Conservation (phyloP, 2,113 vertebrate species). For the Chloroceryle aenea region DNA sequence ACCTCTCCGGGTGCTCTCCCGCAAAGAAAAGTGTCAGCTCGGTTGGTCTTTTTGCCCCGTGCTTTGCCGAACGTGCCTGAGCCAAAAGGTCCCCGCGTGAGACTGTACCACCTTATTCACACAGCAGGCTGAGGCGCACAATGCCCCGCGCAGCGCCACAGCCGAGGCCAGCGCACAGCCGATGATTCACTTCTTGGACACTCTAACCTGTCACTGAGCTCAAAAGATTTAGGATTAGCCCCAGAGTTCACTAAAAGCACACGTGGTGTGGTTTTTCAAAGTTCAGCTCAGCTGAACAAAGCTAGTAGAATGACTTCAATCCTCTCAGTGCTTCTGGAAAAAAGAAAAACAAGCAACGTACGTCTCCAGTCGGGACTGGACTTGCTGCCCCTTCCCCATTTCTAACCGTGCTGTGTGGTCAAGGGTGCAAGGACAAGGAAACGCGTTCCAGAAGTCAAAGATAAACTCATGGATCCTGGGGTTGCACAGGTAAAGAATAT, state of each 20-base stretch:
- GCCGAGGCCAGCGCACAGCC: background rate
- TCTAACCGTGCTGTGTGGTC: background rate
- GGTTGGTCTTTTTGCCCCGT: background rate
- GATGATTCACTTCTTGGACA: constrained; percentile 23
- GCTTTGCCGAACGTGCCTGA: background rate
- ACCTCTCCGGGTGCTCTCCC: background rate
- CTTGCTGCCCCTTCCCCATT: background rate
- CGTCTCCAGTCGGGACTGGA: background rate
- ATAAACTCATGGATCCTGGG: background rate
- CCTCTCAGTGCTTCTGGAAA: background rate
- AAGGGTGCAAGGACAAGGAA: background rate
- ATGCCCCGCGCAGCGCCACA: background rate
- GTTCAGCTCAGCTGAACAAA: constrained; percentile 49
- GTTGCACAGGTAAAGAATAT: background rate
- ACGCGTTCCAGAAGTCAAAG: constrained; percentile 9
- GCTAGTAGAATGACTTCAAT: constrained; percentile 19
- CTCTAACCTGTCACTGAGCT: constrained; percentile 4
- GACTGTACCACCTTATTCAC: background rate
- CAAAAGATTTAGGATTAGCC: constrained; percentile 4
- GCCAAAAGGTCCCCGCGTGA: background rate
- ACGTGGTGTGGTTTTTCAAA: background rate
- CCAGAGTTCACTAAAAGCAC: constrained; percentile 15
- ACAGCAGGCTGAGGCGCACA: background rate
- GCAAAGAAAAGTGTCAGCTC: background rate
- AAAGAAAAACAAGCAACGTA: background rate